phyloP scores from a whole-genome alignment of 2,888 invertebrate genomes.

The Campoplex capitator region DNA sequence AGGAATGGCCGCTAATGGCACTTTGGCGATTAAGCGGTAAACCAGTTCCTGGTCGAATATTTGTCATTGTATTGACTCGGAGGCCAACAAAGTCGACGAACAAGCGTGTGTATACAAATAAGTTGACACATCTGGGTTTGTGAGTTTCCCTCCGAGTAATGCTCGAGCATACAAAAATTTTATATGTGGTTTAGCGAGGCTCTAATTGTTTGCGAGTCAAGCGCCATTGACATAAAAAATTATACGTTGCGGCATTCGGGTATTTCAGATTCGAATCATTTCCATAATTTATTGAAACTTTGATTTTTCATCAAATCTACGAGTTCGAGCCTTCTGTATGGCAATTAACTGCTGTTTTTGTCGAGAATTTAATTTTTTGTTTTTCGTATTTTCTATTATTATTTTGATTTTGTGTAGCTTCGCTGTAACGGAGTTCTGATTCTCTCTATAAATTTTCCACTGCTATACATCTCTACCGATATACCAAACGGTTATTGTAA shows the following conservation, averaged over 20 bases:
- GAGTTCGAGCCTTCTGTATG: background rate
- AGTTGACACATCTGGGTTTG: background rate
- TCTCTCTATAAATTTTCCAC: background rate
- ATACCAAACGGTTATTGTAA: background rate
- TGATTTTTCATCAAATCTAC: background rate
- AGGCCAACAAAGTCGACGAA: conserved; percentile 1
- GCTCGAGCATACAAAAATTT: background rate
- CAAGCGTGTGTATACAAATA: conserved; percentile 9
- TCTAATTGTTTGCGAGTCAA: background rate
- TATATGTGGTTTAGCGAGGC: background rate
- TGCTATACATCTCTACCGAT: background rate
- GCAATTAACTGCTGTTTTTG: background rate
- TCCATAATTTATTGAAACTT: background rate
- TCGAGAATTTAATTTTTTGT: background rate
- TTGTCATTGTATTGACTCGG: background rate
- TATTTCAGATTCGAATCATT: background rate
- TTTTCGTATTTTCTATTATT: background rate
- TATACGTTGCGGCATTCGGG: background rate
- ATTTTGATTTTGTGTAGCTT: too few relatives aligned
- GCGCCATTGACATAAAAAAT: background rate
- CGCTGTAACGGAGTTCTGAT: too few relatives aligned
- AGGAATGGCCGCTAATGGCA: background rate
- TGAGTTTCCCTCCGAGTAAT: background rate
- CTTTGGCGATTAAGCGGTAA: background rate
- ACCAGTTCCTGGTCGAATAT: conserved; percentile 4